A percentile compares a stretch with the other conserved stretches of the same genome.
These are phyloP conservation scores for Leucoptera coffeella DNA, from an alignment of 2,888 invertebrate species.

Conservation along the genomic window DNA sequence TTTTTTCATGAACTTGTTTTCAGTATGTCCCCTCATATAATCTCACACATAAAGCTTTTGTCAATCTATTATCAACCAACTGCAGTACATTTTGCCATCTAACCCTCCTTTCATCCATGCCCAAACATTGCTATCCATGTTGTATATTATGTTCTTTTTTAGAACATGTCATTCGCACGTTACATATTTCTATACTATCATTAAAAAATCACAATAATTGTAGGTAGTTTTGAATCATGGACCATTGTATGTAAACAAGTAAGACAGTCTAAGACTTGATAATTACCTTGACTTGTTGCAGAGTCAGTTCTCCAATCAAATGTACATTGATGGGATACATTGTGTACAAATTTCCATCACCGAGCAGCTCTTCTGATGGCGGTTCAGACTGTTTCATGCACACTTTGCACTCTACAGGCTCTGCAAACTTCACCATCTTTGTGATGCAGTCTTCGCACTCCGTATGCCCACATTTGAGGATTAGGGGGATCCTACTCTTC, in stretches of 20 bases:
- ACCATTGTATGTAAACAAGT: too few relatives aligned
- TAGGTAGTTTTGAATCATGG: background rate
- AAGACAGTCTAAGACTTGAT: background rate
- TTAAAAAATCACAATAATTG: background rate
- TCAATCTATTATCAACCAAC: too few relatives aligned
- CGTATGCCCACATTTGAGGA: conserved; percentile 62
- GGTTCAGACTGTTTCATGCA: conserved; percentile 28
- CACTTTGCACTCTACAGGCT: conserved; percentile 39
- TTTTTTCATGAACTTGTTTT: too few relatives aligned
- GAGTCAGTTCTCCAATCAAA: conserved; percentile 28
- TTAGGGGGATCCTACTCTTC: conserved; percentile 43
- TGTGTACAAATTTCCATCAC: conserved; percentile 13
- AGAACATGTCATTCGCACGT: too few relatives aligned
- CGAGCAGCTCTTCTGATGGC: conserved; percentile 8
- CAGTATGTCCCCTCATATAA: too few relatives aligned
- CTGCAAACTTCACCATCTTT: conserved; percentile 20
- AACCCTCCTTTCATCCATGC: too few relatives aligned
- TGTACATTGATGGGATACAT: conserved; percentile 27
- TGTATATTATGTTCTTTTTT: too few relatives aligned
- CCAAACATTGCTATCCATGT: too few relatives aligned
- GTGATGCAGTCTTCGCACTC: conserved; percentile 60
- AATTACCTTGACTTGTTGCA: conserved; percentile 19
- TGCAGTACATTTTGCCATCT: too few relatives aligned
- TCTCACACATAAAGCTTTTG: too few relatives aligned
- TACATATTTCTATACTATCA: too few relatives aligned